Evolutionary conservation across 2,888 invertebrate species (phyloP).

Genomic region (Meliscaeva auricollis): DNA sequence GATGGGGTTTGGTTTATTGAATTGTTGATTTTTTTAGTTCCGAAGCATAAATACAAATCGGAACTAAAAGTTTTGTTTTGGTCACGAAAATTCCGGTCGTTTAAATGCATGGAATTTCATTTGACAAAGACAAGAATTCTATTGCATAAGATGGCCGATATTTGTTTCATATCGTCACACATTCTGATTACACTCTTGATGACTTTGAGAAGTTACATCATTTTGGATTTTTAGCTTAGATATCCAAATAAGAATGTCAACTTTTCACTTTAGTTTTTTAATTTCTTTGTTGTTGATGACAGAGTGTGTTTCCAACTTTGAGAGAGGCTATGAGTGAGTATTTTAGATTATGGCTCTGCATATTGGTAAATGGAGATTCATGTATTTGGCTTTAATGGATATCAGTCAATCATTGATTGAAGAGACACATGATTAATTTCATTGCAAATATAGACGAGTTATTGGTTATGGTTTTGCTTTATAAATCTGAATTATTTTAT

Average conservation of each 20-base stretch:
- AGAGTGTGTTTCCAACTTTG: too few species aligned
- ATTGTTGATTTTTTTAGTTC: slow-evolving; percentile 2
- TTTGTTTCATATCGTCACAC: slow-evolving; percentile 15
- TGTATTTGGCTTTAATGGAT: slow-evolving; percentile 5
- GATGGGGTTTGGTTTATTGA: neutral
- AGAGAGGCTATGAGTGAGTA: too few species aligned
- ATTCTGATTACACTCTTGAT: slow-evolving; percentile 9
- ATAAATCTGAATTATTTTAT: slow-evolving; percentile 23
- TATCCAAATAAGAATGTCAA: slow-evolving; percentile 20
- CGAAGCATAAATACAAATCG: neutral
- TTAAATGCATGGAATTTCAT: neutral
- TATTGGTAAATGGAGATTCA: neutral
- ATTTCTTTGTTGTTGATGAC: neutral
- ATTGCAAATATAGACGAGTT: too few species aligned
- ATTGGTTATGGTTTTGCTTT: slow-evolving; percentile 21
- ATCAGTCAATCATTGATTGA: neutral
- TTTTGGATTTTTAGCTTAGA: neutral
- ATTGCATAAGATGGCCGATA: slow-evolving; percentile 24
- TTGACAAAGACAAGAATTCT: slow-evolving; percentile 3
- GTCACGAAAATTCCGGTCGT: slow-evolving; percentile 1
- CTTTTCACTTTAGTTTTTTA: slow-evolving; percentile 2
- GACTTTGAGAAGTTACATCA: slow-evolving; percentile 13
- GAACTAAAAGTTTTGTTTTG: slow-evolving; percentile 4
- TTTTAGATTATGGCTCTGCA: neutral
- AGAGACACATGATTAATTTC: neutral